Base-by-base conservation (phyloP, 2,797 vertebrate species). In the Pangasius macronema region DNA sequence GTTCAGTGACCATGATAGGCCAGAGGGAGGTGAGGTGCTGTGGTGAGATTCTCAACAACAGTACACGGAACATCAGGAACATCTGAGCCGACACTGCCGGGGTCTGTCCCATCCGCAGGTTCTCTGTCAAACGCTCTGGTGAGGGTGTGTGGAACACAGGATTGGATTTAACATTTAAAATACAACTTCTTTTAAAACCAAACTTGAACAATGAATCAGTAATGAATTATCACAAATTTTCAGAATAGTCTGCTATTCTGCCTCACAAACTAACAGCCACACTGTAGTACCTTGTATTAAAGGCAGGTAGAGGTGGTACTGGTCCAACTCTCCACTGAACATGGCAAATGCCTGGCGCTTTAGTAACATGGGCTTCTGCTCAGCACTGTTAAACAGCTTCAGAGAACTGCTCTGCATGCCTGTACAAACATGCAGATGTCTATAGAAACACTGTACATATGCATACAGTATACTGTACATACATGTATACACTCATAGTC, bases 1-100 rank as follows among this genome's bases (percentile, higher is more conserved):
- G 88, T 92, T 99, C 99, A 77, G 98, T 99, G 86, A 99, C 97
- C 99, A 99, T 99, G 90, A 99, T 99, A 46, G 99, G 99, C 98
- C 99, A 99, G 76, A 99, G 91, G 0, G 98, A 99, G 85, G 96
- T 99, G 88, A 99, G 94, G 90, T 99, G 98, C 84, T 99, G 99
- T 59, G 97, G 97, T 22, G 99, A 99, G 92, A 99, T 98, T 90
- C 98, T 96, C 91, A 99, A 88, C 91, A 99, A 87, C 80, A 99
- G 95, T 89, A 99, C 98, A 75, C 99, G 97, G 94, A 99, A 99
- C 95, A 98, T 97, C 51, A 99, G 95, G 93, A 99, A 99, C 95
- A 99, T 99, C 94, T 99, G 98, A 84, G 97, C 97, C 1, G 95
- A 96, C 89, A 96, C 96, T 55, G 95, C 87, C 0, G 98, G 92